Evolutionary conservation across 2,113 vertebrate genomes (phyloP), one percentile per base, ranked within the genome.

Genomic region (Dascyllus trimaculatus): DNA sequence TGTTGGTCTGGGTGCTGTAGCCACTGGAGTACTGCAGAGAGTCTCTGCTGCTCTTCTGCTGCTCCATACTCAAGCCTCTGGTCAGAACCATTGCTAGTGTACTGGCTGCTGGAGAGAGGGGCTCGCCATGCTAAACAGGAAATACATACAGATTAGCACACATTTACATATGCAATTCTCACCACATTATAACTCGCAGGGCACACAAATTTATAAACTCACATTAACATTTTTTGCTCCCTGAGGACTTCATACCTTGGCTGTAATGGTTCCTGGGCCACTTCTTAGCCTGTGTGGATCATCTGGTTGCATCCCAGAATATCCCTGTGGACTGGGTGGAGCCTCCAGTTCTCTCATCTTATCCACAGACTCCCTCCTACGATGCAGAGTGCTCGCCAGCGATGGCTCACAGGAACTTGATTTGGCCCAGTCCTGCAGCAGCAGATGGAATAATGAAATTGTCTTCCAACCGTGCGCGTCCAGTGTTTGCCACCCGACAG

Each of bases 1-100:
- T 99, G 85, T 98, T 99, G 80, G 96, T 99, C 93, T 99, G 97
- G 0, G 97, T 97, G 95, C 98, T 99, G 93, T 99, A 99, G 78
- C 98, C 98, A 0, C 98, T 99, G 18, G 98, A 99, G 84, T 97
- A 98, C 88, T 99, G 97, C 89, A 99, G 93, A 0, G 98, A 99
- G 90, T 99, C 98, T 35, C 97, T 95, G 93, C 97, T 99, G 95
- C 96, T 99, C 92, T 98, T 98, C 95, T 99, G 98, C 93, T 98
- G 97, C 89, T 99, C 98, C 82, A 97, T 90, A 81, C 97, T 98
- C 80, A 99, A 91, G 18, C 98, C 97, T 0, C 97, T 94, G 0
- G 97, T 98, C 94, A 99, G 90, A 48, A 99, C 97, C 98, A 99
- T 98, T 38, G 98, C 98, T 69, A 99, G 91, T 86, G 97, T 97